A percentile compares a stretch with the other conserved stretches of the same genome.
phyloP scores from a whole-genome alignment of 2,113 vertebrate genomes.

The Melanerpes aurifrons region DNA sequence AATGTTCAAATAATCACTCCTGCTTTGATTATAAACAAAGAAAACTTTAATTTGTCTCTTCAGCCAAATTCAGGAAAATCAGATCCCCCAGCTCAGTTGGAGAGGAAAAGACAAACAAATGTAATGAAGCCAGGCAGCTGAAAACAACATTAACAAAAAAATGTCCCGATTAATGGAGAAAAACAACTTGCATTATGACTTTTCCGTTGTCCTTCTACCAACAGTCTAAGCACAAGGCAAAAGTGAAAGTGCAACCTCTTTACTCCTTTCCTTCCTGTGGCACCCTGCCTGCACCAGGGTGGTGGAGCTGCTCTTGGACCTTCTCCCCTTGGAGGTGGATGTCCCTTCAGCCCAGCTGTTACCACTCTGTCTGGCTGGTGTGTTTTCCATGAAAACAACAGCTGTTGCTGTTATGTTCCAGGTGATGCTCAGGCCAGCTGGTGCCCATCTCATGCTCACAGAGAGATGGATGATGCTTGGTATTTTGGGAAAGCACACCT shows the following conservation, averaged over 20 bases:
- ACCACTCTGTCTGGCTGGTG: neutral
- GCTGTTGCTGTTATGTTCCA: neutral
- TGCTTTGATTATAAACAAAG: constrained; percentile 70
- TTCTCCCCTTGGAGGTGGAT: neutral
- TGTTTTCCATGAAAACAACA: neutral
- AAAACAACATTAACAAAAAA: constrained; percentile 12
- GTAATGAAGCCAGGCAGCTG: constrained; percentile 41
- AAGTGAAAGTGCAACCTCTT: constrained; percentile 48
- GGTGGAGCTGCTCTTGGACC: rapidly evolving
- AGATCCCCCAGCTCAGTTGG: constrained; percentile 52
- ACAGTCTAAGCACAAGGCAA: neutral
- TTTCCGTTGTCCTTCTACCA: neutral
- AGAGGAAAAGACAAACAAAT: constrained; percentile 66
- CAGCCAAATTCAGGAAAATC: constrained; percentile 70
- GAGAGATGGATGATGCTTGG: neutral
- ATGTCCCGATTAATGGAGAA: constrained; percentile 36
- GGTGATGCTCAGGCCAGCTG: neutral
- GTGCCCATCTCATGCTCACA: neutral
- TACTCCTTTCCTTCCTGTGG: rapidly evolving
- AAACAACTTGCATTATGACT: neutral
- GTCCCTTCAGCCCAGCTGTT: neutral
- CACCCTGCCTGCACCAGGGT: neutral
- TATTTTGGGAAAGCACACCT: neutral
- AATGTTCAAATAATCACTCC: constrained; percentile 58
- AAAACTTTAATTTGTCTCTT: constrained; percentile 63